Evolutionary conservation across 2,113 vertebrate genomes (phyloP).

Genomic region (Antechinus flavipes): DNA sequence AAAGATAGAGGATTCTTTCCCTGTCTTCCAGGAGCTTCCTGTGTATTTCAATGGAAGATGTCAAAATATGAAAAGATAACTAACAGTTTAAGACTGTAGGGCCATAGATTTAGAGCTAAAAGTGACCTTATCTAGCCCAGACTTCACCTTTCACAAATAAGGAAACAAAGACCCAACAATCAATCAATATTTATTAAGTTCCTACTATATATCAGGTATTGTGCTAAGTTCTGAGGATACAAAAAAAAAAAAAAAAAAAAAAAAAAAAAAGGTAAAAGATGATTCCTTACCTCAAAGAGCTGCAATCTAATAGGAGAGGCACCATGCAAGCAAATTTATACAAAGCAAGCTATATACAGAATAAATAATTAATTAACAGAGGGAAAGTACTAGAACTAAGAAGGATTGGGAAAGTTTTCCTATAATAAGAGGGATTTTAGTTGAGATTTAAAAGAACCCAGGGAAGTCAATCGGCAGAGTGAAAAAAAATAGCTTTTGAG

Average conservation of each 20-base stretch:
- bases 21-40: not conserved
- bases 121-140: not conserved
- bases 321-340: not conserved
- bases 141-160: not conserved
- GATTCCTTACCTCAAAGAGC: not conserved
- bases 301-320: not conserved
- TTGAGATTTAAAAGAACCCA: not conserved
- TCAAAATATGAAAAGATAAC: not conserved
- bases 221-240: not conserved
- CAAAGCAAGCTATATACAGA: not conserved
- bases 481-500: not conserved
- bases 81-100: not conserved
- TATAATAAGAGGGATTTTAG: not conserved
- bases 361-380: not conserved
- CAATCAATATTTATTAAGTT: not conserved
- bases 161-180: not conserved
- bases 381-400: not conserved
- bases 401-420: not conserved
- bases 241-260: no score
- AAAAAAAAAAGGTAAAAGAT: not conserved
- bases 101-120: not conserved
- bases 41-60: not conserved
- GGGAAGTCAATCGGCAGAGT: not conserved
- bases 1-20: not conserved
- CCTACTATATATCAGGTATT: not conserved